Base-by-base conservation (phyloP, 2,888 invertebrate species). In the Vannuccia rotundouncinata region DNA sequence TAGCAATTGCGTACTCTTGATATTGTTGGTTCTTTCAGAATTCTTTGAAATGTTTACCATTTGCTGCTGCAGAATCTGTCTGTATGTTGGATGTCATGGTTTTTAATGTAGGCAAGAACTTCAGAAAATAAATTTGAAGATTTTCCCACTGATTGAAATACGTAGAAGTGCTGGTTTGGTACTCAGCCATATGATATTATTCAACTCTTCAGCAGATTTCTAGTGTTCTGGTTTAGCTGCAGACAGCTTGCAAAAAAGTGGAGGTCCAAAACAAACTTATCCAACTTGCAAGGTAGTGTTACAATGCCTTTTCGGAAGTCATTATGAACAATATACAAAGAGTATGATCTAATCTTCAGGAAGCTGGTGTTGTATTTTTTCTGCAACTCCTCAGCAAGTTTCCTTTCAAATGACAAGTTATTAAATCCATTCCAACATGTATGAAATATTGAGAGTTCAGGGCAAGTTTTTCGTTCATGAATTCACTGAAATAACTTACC, bases 381-480 rank as follows among this genome's bases (percentile, higher is more conserved):
- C 27, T 73, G 10, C 73, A 73, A 73, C 27, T 73, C 22, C 73
- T 73, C 27, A 25, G 73, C 22, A n/a, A 73, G 73, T 75, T 75
- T 75, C 27, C 22, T 75, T 75, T 75, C 29, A 75, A 75, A 5
- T 75, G 75, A 75, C 22, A 29, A 29, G 31, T 75, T 75, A 13
- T 27, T 29, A 75, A 22, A 75, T 75, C 75, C 75, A 75, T 75
- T 30, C 75, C 75, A 75, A 75, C 17, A 75, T 75, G 75, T 75
- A 75, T 2, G 29, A 75, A 29, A 75, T 29, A 75, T 29, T 29
- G 29, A 29, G 75, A 29, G 31, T 25, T 75, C 31, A 75, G 31
- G 17, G 27, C 75, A 75, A 75, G 75, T 75, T 75, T 75, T 29
- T 75, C 22, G 17, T 75, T 75, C 75, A 75, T 75, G 27, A 75